phyloP scores from a whole-genome alignment of 1,140 invertebrate species.

The Drosophila cardini region DNA sequence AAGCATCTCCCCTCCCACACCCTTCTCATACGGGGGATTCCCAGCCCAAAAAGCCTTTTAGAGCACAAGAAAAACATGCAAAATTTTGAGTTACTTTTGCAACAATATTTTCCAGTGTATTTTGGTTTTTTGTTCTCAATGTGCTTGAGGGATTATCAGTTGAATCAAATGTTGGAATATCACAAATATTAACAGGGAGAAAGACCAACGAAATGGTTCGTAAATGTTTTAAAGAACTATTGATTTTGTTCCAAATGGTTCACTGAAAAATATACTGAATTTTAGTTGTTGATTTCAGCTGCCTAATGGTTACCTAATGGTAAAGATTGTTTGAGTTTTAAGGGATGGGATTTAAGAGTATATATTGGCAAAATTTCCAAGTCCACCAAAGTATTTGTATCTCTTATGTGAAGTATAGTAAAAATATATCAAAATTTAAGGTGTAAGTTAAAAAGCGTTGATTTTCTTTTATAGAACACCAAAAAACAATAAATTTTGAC shows the following conservation, averaged over 20 bases:
- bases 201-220: not conserved
- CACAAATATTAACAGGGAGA: not conserved
- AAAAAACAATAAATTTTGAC: too few species aligned
- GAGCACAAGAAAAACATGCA: slow-evolving; percentile 33
- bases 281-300: not conserved
- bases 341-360: not conserved
- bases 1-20: not conserved
- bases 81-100: slow-evolving; percentile 67
- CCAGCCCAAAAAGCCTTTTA: slow-evolving; percentile 8
- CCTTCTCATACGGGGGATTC: not conserved
- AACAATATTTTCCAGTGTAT: slow-evolving; percentile 57
- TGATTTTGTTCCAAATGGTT: not conserved
- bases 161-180: slow-evolving; percentile 32
- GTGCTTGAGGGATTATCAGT: slow-evolving; percentile 71
- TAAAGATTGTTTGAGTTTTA: slow-evolving; percentile 10
- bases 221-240: slow-evolving; percentile 20
- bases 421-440: too few species aligned
- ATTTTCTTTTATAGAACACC: too few species aligned
- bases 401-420: too few species aligned
- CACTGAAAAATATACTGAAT: not conserved
- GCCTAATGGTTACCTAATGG: not conserved
- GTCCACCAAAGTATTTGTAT: too few species aligned
- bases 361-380: too few species aligned
- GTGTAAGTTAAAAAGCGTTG: too few species aligned
- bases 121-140: slow-evolving; percentile 53